Conservation (phyloP, 2,888 invertebrate species). For the Limnephilus auricula region DNA sequence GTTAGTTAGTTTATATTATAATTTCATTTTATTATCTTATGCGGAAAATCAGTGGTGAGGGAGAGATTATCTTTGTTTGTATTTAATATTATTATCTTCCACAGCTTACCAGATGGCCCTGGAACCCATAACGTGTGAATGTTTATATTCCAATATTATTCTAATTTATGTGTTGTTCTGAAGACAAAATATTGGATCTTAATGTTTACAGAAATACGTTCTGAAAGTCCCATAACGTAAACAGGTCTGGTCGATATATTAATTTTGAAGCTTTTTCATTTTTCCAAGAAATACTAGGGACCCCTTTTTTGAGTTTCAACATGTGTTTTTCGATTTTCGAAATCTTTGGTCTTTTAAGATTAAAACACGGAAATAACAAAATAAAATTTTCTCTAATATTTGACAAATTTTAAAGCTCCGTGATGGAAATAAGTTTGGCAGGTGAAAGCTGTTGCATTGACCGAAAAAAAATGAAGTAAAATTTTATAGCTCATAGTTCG, state of each 20-base stretch:
- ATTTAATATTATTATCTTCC: neutral
- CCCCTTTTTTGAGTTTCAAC: neutral
- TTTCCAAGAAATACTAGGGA: neutral
- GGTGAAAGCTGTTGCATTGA: too few species aligned
- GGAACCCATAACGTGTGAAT: constrained; percentile 14
- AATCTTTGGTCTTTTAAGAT: neutral
- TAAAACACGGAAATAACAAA: neutral
- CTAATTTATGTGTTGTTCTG: constrained; percentile 15
- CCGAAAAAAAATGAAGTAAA: too few species aligned
- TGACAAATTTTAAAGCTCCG: neutral
- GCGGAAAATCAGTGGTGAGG: neutral
- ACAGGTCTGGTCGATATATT: neutral
- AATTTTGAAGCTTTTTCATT: neutral
- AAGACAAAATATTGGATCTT: neutral
- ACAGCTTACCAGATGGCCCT: constrained; percentile 25
- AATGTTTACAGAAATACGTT: constrained; percentile 32
- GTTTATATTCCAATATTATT: constrained; percentile 22
- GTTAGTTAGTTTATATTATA: too few species aligned
- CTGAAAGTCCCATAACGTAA: neutral
- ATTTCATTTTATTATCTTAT: neutral
- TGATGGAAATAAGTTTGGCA: too few species aligned
- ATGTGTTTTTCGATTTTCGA: neutral
- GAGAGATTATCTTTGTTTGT: constrained; percentile 17
- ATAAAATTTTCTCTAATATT: neutral
- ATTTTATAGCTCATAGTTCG: too few species aligned